Conservation (phyloP, 2,888 invertebrate species). For the Xylophagus ater region DNA sequence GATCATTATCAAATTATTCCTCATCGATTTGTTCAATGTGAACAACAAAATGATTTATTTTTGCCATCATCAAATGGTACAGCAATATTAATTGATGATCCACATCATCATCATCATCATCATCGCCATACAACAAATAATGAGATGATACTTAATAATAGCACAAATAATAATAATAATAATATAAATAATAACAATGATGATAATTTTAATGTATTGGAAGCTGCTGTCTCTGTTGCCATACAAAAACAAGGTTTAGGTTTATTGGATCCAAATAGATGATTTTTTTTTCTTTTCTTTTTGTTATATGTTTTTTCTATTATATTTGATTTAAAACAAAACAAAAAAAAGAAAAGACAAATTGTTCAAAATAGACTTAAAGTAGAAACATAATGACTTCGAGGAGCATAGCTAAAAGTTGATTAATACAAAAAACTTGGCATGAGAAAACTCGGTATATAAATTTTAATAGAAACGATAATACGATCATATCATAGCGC, state of each 20-base stretch:
- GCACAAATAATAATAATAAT: background rate
- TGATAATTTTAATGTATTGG: conserved; percentile 15
- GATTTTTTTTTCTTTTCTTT: too few species aligned
- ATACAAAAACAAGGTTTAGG: conserved; percentile 18
- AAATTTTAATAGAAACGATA: too few species aligned
- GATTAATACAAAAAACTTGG: too few species aligned
- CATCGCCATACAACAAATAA: background rate
- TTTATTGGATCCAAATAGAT: conserved; percentile 14
- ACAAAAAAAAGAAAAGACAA: too few species aligned
- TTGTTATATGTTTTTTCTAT: too few species aligned
- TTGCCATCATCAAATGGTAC: background rate
- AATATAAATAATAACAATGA: background rate
- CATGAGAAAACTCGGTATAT: too few species aligned
- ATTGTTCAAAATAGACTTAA: too few species aligned
- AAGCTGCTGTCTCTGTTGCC: conserved; percentile 17
- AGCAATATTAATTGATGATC: too few species aligned
- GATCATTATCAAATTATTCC: background rate
- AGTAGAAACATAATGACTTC: too few species aligned
- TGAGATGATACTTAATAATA: background rate
- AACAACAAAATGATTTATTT: background rate
- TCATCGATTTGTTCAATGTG: conserved; percentile 2
- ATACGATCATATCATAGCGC: too few species aligned
- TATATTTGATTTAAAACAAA: too few species aligned
- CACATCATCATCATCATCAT: background rate
- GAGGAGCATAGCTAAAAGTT: too few species aligned